These are phyloP conservation scores for Siderastrea siderea DNA, from an alignment of 92 coral and sea anemone species.

Conservation along the genomic window DNA sequence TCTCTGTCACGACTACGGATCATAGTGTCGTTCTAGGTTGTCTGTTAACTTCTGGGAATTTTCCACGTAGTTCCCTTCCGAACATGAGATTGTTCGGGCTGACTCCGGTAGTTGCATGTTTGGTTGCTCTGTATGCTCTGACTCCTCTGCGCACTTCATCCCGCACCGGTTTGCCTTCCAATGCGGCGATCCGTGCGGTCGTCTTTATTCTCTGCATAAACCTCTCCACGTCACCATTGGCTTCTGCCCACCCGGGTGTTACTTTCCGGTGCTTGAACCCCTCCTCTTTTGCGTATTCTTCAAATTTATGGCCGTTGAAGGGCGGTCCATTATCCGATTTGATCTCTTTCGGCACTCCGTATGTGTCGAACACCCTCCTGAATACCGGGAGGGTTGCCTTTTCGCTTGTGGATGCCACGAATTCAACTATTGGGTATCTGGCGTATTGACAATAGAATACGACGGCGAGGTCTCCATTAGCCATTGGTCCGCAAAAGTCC, in stretches of 20 bases:
- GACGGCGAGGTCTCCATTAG: constrained; percentile 34
- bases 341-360: constrained; percentile 28
- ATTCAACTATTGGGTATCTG: constrained; percentile 55
- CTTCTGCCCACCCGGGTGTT: too few relatives aligned
- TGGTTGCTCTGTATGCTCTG: constrained; percentile 48
- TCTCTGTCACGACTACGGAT: too few relatives aligned
- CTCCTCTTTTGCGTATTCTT: too few relatives aligned
- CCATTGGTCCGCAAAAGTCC: constrained; percentile 15
- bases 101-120: constrained; percentile 27
- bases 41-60: constrained; percentile 19
- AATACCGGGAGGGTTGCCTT: constrained; percentile 27
- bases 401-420: constrained; percentile 32
- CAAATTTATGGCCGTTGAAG: constrained; percentile 15
- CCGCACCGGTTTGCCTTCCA: constrained; percentile 36
- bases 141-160: constrained; percentile 41
- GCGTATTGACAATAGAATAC: constrained; percentile 32
- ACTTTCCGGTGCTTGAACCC: too few relatives aligned
- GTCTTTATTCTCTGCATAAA: constrained; percentile 30
- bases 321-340: constrained; percentile 59
- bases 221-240: not conserved
- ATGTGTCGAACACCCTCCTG: constrained; percentile 44
- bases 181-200: constrained; percentile 32
- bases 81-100: constrained; percentile 56
- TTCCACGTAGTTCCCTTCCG: constrained; percentile 44
- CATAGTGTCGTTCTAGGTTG: too few relatives aligned